A percentile compares a stretch with the other conserved stretches of the same genome.
Conservation (phyloP, 2,888 invertebrate species). For the Melitaea athalia region DNA sequence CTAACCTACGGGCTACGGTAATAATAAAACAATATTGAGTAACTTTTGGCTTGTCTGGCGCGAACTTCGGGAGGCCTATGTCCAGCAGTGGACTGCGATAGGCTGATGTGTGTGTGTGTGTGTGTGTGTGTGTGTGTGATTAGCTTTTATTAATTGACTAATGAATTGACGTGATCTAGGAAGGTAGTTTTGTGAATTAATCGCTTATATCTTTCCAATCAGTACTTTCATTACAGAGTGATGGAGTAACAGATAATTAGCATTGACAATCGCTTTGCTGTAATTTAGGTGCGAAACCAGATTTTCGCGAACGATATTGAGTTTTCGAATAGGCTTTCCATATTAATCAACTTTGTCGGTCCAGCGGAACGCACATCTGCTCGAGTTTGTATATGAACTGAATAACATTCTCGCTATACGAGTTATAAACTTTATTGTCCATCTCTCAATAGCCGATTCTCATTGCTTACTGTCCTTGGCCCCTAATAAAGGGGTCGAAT, state of each 20-base stretch:
- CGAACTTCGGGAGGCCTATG: no score
- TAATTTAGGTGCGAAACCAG: not conserved
- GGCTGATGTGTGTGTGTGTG: no score
- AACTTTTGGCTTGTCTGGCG: no score
- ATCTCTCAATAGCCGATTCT: slow-evolving; percentile 38
- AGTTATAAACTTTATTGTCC: slow-evolving; percentile 39
- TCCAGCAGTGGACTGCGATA: no score
- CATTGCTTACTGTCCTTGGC: slow-evolving; percentile 39
- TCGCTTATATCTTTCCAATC: no score
- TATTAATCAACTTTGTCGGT: slow-evolving; percentile 19
- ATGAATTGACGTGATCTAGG: not conserved
- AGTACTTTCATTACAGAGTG: not conserved
- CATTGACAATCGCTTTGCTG: not conserved
- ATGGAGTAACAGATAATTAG: not conserved
- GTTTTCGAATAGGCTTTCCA: not conserved
- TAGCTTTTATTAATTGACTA: no score
- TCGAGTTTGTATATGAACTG: slow-evolving; percentile 29
- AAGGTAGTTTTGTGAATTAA: no score
- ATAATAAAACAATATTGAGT: no score
- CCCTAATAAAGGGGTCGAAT: slow-evolving; percentile 27
- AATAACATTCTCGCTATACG: slow-evolving; percentile 35
- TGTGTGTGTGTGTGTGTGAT: no score
- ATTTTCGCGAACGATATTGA: not conserved
- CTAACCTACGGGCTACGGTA: no score
- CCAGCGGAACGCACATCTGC: slow-evolving; percentile 21